Base-by-base conservation (phyloP, 2,113 vertebrate species). In the Nannospalax galili region DNA sequence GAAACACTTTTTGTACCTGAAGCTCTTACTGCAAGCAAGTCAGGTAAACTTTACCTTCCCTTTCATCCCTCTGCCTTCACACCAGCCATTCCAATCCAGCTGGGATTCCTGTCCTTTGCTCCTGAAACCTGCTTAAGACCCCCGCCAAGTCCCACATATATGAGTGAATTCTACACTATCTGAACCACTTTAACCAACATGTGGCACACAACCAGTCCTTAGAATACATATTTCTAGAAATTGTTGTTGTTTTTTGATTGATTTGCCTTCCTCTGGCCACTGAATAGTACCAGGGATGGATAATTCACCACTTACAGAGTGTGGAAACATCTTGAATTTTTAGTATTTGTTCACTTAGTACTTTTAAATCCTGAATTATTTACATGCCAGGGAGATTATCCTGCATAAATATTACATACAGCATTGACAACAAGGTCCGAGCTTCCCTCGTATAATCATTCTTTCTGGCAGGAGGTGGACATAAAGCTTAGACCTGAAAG, bases 331-430 rank as follows among this genome's bases (percentile, higher is more conserved):
- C 88, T 92, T 92, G 92, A 92, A 93, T 90, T 94, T 90, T 92
- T 56, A 88, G 80, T 90, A 93, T 91, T 96, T 96, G 72, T 85
- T 94, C 81, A 74, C 37, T 19, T 92, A 96, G 95, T 87, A 93
- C 95, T 97, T 97, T 95, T 91, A 93, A 93, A 93, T 75, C 80
- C 69, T 97, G 84, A 96, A 97, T 91, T 96, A 97, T 96, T 97
- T 95, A 97, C 94, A 42, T 77, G 85, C 88, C 24, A 74, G 67
- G 70, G 73, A 73, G 85, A 80, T 96, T 93, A 65, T 78, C 77
- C 58, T 88, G 42, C 93, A 97, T 97, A 81, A 96, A 96, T 97
- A 96, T 97, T 97, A 91, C 73, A 96, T 90, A 92, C 26, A 84
- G 24, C 56, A 79, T 78, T 94, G 69, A 90, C 87, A 78, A 32